Conservation (phyloP, 2,797 vertebrate genomes). For the Erethizon dorsatum region DNA sequence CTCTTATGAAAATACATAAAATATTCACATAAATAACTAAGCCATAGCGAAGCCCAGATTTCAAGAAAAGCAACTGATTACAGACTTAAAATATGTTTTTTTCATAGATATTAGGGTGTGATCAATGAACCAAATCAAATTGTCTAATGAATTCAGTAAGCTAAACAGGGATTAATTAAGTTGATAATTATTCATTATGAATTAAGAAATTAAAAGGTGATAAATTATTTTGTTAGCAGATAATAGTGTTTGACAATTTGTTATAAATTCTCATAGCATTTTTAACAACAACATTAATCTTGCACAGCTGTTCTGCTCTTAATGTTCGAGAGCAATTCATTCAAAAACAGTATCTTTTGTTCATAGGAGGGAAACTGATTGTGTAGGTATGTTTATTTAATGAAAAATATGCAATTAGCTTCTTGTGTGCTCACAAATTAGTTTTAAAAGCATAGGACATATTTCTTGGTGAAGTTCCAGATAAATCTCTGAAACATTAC, state of each 20-base stretch:
- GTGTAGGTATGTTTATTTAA: not conserved
- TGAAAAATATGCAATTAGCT: conserved; percentile 24
- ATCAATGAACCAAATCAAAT: conserved; percentile 69
- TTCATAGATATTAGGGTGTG: not conserved
- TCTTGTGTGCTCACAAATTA: conserved; percentile 40
- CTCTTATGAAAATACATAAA: conserved; percentile 57
- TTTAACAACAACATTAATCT: conserved; percentile 70
- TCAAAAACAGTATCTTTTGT: not conserved
- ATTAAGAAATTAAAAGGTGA: conserved; percentile 73
- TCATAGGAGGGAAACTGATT: not conserved
- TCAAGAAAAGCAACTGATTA: not conserved
- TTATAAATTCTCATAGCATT: conserved; percentile 64
- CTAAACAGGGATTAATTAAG: conserved; percentile 74
- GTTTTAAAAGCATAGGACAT: conserved; percentile 32
- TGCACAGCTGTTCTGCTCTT: conserved; percentile 67
- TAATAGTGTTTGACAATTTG: conserved; percentile 28
- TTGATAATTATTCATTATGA: conserved; percentile 68
- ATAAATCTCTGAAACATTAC: conserved; percentile 23
- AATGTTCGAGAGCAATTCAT: conserved; percentile 3
- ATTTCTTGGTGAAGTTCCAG: conserved; percentile 1
- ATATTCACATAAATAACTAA: conserved; percentile 16
- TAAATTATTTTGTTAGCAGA: conserved; percentile 71
- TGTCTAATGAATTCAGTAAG: conserved; percentile 49
- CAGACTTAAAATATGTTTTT: not conserved
- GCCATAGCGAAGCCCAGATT: not conserved